Evolutionary conservation across 1,140 invertebrate genomes (phyloP).

Genomic region (Phenacoccus solenopsis): DNA sequence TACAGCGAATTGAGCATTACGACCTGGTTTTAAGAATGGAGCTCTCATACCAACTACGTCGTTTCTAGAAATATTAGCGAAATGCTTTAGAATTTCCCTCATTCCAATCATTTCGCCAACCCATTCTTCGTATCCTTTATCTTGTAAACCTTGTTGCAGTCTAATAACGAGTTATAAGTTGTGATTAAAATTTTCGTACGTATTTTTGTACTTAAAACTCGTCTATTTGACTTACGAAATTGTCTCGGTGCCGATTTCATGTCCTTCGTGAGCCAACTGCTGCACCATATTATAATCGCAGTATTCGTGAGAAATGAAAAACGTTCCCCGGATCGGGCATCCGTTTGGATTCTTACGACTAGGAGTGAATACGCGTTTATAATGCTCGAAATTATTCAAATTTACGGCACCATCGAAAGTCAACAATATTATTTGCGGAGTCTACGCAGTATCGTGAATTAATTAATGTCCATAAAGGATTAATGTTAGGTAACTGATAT

Average conservation of each 20-base stretch:
- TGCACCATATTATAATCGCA: constrained; percentile 90
- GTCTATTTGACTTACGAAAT: constrained; percentile 50
- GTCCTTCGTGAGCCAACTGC: constrained; percentile 69
- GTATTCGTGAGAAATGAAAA: constrained; percentile 90
- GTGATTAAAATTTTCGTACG: background rate
- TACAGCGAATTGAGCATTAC: constrained; percentile 84
- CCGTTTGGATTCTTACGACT: constrained; percentile 76
- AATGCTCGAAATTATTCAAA: constrained; percentile 79
- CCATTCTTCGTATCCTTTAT: constrained; percentile 83
- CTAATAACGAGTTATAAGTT: constrained; percentile 29
- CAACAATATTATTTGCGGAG: constrained; percentile 83
- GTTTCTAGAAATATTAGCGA: constrained; percentile 64
- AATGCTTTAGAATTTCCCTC: constrained; percentile 70
- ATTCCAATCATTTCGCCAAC: constrained; percentile 87
- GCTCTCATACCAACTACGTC: constrained; percentile 79
- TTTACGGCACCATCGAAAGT: constrained; percentile 91
- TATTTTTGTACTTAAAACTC: background rate
- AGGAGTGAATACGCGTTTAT: constrained; percentile 68
- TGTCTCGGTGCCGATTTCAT: constrained; percentile 84
- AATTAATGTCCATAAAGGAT: background rate
- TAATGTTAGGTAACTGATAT: background rate
- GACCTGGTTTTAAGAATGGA: constrained; percentile 77
- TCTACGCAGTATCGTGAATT: constrained; percentile 38
- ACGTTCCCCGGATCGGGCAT: constrained; percentile 79
- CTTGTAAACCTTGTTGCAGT: constrained; percentile 65